Conservation (phyloP, 2,797 vertebrate species). For the Platyrinchus mystaceus region DNA sequence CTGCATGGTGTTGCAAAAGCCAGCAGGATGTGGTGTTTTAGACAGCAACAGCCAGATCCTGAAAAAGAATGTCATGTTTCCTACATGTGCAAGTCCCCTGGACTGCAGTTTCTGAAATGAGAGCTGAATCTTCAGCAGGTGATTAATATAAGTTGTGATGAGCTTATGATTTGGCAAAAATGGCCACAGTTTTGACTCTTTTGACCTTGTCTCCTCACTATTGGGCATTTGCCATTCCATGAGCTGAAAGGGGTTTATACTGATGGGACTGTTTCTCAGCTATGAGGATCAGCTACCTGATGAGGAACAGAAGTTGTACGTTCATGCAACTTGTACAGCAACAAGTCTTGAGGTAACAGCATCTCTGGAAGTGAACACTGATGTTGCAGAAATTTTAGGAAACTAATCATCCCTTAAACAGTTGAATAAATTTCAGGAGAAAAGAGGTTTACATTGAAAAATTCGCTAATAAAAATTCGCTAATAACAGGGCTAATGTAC, state of each 20-base stretch:
- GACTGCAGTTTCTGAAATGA: not conserved
- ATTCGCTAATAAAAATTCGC: not conserved
- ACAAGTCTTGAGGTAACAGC: not conserved
- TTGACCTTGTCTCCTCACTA: not conserved
- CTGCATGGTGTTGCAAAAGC: not conserved
- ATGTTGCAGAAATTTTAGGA: not conserved
- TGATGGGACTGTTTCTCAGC: not conserved
- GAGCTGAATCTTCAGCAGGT: not conserved
- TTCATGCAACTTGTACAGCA: rapidly evolving
- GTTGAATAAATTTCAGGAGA: not conserved
- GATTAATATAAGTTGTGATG: not conserved
- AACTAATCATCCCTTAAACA: not conserved
- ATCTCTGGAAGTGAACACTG: not conserved
- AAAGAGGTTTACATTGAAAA: not conserved
- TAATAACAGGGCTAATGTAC: not conserved
- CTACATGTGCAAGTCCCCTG: not conserved
- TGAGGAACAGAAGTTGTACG: not conserved
- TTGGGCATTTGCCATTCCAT: not conserved
- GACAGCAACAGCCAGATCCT: not conserved
- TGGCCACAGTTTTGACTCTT: not conserved
- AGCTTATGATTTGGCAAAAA: not conserved
- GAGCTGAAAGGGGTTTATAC: not conserved
- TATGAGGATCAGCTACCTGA: not conserved
- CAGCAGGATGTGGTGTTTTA: rapidly evolving
- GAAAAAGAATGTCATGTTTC: rapidly evolving